Evolutionary conservation across 2,888 invertebrate genomes (phyloP), one percentile per base, ranked within the genome.

Genomic region (Clivina fossor): DNA sequence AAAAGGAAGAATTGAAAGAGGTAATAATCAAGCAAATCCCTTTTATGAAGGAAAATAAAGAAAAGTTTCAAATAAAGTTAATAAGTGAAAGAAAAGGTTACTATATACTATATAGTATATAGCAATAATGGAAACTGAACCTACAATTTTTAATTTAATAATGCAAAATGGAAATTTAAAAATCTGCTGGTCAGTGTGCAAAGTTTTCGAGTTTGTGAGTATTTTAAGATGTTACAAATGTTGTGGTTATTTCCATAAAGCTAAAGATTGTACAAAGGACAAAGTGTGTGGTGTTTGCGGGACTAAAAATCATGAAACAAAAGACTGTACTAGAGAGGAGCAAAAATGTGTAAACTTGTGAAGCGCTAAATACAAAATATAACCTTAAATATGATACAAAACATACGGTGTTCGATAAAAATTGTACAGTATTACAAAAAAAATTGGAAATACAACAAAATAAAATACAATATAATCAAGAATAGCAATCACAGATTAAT

Each of bases 1-100:
- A 43, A 43, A 43, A 43, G 22, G 24, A 43, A 43, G 9, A 43
- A 43, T 11, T 43, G 26, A 43, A 43, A 43, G 24, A 18, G 15
- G 3, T 15, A 43, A 24, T 43, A 13, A 13, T 43, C 8, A 20
- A 43, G 24, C 24, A 43, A n/a, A 43, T 22, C 9, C 26, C 43
- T 13, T 22, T 24, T 11, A 43, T 43, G 11, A 20, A n/a, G 22
- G 11, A n/a, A 1, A 15, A 43, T 24, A 15, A 9, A n/a, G 43
- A 43, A 43, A n/a, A 24, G n/a, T 43, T 43, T 20, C 24, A 43
- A 26, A 11, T 43, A 43, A 43, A 24, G 15, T 7, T 5, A 26
- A 20, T n/a, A n/a, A n/a, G n/a, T n/a, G n/a, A n/a, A n/a, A n/a
- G n/a, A n/a, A n/a, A n/a, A n/a, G n/a, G n/a, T 43, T n/a, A n/a